Evolutionary conservation across 2,113 vertebrate genomes (phyloP).

Genomic region (Pleuronectes platessa): DNA sequence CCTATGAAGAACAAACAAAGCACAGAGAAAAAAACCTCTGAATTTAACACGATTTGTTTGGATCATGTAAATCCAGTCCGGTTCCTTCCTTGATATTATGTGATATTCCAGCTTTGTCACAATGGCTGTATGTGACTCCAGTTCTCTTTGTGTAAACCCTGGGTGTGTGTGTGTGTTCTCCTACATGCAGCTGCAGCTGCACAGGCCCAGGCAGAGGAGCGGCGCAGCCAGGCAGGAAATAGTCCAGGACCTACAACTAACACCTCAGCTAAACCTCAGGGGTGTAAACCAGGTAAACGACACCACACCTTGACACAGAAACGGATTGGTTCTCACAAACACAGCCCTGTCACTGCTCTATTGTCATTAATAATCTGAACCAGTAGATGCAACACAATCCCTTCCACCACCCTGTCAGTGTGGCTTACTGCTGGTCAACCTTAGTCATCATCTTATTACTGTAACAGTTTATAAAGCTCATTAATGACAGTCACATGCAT

Average conservation of each 20-base stretch:
- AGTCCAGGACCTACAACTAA: slow-evolving; percentile 73
- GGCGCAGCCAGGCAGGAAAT: slow-evolving; percentile 83
- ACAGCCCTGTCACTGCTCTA: slow-evolving; percentile 18
- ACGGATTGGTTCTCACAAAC: slow-evolving; percentile 22
- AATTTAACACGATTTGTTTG: background rate
- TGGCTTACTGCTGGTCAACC: slow-evolving; percentile 47
- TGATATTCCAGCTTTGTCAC: slow-evolving; percentile 3
- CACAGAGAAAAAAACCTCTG: slow-evolving; percentile 25
- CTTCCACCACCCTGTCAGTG: slow-evolving; percentile 42
- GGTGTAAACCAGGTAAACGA: slow-evolving; percentile 86
- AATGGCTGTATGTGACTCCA: background rate
- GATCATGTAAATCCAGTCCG: background rate
- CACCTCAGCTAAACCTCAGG: slow-evolving; percentile 80
- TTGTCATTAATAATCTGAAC: slow-evolving; percentile 41
- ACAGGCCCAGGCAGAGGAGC: slow-evolving; percentile 91
- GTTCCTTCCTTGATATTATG: slow-evolving; percentile 2
- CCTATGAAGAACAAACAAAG: slow-evolving; percentile 37
- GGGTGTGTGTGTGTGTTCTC: slow-evolving; percentile 21
- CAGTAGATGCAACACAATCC: slow-evolving; percentile 49
- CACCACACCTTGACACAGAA: slow-evolving; percentile 42
- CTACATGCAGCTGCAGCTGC: slow-evolving; percentile 87
- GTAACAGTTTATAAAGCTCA: slow-evolving; percentile 63
- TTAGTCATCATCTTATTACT: slow-evolving; percentile 65
- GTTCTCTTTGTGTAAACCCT: slow-evolving; percentile 18
- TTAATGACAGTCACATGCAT: slow-evolving; percentile 64